These are phyloP conservation scores for Drosophila azteca DNA, from an alignment of 1,140 invertebrate genomes.

Conservation along the genomic window DNA sequence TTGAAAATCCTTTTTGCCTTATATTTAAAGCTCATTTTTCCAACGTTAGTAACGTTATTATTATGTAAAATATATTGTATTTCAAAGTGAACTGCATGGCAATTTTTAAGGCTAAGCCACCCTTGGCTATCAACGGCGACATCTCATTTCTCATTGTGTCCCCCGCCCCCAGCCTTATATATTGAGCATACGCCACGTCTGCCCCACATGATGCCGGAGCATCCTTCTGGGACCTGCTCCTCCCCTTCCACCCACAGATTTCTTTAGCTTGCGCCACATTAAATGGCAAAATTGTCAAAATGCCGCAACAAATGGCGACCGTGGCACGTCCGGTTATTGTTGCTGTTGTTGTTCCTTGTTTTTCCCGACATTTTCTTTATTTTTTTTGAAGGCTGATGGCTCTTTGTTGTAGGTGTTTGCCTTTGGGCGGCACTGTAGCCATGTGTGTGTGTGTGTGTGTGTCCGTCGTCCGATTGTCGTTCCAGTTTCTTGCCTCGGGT, in stretches of 20 bases:
- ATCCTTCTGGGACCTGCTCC: constrained; percentile 4
- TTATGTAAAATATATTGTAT: not conserved
- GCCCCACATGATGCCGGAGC: constrained; percentile 24
- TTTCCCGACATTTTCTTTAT: constrained; percentile 36
- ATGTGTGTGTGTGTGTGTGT: constrained; percentile 35
- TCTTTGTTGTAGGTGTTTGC: constrained; percentile 40
- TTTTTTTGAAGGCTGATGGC: constrained; percentile 22
- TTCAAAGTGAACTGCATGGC: not conserved
- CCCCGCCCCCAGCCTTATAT: not conserved
- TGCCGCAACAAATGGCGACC: constrained; percentile 71
- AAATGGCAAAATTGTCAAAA: constrained; percentile 74
- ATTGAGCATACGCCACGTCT: constrained; percentile 10
- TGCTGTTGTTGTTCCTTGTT: constrained; percentile 22
- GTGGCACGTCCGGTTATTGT: constrained; percentile 56
- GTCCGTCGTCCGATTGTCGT: constrained; percentile 49
- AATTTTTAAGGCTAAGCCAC: not conserved
- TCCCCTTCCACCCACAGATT: not conserved
- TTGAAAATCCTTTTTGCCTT: no score
- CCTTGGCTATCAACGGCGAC: not conserved
- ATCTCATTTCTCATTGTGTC: constrained; percentile 40
- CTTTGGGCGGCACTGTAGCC: constrained; percentile 23
- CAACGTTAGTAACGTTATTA: no score
- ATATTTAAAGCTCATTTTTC: no score
- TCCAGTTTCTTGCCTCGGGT: constrained; percentile 42
- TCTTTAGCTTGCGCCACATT: constrained; percentile 49